Conservation (phyloP, 2,113 vertebrate species). For the Calcarius ornatus region DNA sequence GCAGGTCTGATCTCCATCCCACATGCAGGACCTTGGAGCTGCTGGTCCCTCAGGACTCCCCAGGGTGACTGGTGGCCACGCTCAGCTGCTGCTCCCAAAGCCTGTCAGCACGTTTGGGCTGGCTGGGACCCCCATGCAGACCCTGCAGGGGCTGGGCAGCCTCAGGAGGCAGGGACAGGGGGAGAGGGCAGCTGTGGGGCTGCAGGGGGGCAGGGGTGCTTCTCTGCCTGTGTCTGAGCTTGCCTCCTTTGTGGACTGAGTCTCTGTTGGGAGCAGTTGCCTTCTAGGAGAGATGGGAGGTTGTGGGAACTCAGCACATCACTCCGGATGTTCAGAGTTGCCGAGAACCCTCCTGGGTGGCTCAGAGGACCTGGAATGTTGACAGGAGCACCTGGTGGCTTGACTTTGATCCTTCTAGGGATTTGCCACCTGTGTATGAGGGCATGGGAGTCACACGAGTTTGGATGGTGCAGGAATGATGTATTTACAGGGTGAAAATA, state of each 20-base stretch:
- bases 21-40: not conserved
- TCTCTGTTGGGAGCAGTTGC: not conserved
- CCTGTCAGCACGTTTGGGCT: rapidly evolving
- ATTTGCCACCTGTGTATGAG: no score
- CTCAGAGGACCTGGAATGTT: no score
- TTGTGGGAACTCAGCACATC: no score
- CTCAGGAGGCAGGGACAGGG: not conserved
- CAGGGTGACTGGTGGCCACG: not conserved
- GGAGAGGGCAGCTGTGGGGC: not conserved
- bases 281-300: not conserved
- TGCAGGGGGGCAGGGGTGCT: not conserved
- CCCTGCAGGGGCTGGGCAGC: not conserved
- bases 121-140: not conserved
- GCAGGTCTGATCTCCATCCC: no score
- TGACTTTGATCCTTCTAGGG: no score
- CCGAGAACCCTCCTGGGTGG: no score
- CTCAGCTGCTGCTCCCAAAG: not conserved
- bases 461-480: no score
- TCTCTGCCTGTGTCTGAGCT: not conserved
- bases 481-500: no score
- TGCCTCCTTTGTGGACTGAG: not conserved
- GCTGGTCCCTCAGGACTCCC: not conserved
- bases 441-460: no score
- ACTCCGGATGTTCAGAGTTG: no score
- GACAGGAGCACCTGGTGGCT: no score